Evolutionary conservation across 2,888 invertebrate species (phyloP), one percentile per base, ranked within the genome.

Genomic region (Bibio marci): DNA sequence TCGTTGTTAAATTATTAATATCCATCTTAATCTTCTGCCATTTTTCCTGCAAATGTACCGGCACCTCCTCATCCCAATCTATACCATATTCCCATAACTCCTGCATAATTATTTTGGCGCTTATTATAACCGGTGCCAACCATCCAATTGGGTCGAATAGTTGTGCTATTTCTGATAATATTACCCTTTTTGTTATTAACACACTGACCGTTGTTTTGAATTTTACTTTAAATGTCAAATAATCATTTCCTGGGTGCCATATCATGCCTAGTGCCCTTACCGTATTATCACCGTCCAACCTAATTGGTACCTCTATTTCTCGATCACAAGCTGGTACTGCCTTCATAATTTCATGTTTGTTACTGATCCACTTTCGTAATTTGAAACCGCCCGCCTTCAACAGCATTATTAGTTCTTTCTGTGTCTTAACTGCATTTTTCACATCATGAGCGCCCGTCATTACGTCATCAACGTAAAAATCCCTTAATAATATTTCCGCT

Each of bases 391-490:
- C 45, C 3, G 39, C 26, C 8, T 7, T 18, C 7, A 43, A 17
- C 8, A 43, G 31, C 1, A 28, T 8, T 14, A 13, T 42, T 15
- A 48, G 19, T 39, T 47, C 37, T 14, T 37, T 31, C 32, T 43
- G 42, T 11, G 44, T 33, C 18, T 30, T n/a, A n/a, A 40, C 30
- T 18, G 46, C 43, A 25, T 46, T 32, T 11, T 38, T 11, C 17
- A 43, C 19, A 19, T 26, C 31, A 32, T 47, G 36, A 11, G 42
- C 37, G 5, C 46, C 47, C n/a, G 39, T 44, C 39, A 46, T 43
- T 4, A 47, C 38, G 30, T 49, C 45, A 34, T 47, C 47, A 8
- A 49, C 44, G 30, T 48, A 48, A 27, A 44, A 44, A 14, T 47
- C 42, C 3, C 35, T 37, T 35, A 28, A 13, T 12, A 45, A 27